These are phyloP conservation scores for Scyliorhinus canicula DNA, from an alignment of 2,797 vertebrate species.

Conservation along the genomic window DNA sequence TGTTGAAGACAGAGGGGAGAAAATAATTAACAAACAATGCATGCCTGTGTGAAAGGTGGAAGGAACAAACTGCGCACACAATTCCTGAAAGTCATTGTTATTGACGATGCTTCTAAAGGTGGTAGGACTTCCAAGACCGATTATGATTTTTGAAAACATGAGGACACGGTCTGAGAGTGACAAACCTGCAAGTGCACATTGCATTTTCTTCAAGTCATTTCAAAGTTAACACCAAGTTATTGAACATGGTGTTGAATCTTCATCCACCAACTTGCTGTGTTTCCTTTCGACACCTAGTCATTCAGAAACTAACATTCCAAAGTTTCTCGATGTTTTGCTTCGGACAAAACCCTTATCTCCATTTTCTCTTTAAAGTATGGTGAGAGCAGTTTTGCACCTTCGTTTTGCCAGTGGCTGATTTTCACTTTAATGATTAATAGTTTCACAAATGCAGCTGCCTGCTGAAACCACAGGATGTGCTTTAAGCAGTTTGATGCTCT, in stretches of 20 bases:
- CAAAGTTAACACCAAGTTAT: background rate
- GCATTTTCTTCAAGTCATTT: background rate
- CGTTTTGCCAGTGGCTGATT: background rate
- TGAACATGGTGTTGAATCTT: background rate
- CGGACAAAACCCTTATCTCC: background rate
- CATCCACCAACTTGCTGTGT: background rate
- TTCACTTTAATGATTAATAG: background rate
- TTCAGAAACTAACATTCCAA: background rate
- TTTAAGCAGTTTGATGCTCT: background rate
- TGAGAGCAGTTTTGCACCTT: background rate
- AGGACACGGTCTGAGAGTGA: background rate
- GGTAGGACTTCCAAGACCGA: background rate
- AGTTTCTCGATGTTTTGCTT: background rate
- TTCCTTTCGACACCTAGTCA: background rate
- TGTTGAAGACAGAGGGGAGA: background rate
- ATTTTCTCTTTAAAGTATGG: background rate
- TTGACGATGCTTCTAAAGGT: background rate
- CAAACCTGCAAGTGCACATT: background rate
- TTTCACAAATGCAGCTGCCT: background rate
- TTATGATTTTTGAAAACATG: background rate
- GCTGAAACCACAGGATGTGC: background rate
- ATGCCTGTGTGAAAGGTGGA: background rate
- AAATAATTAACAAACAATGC: background rate
- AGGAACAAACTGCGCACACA: background rate
- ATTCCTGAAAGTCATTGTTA: background rate